Base-by-base conservation (phyloP, 2,113 vertebrate genomes). In the Neodon shergylaensis region DNA sequence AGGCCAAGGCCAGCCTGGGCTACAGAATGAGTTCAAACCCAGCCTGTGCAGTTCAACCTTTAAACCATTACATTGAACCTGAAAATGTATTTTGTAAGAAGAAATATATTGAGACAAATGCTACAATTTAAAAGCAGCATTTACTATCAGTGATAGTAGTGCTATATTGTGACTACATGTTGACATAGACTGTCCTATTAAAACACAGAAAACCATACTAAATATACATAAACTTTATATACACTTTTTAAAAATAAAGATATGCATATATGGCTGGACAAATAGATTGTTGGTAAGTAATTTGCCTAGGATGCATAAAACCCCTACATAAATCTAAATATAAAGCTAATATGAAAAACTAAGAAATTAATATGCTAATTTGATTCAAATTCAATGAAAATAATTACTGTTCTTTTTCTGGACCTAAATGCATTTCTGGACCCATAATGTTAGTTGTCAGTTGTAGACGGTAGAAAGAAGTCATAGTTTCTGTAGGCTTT, bases 401-500 rank as follows among this genome's bases (percentile, higher is more conserved):
- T 84, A 90, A 92, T 90, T 96, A 7, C 79, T 85, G 7, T 92
- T 94, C 26, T 31, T 92, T 96, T 94, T 87, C 83, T 21, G 86
- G 63, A 4, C 47, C 11, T 90, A 83, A 94, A 87, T 61, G 7
- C 14, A 94, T 95, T 95, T 90, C 82, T 94, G 7, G 24, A 94
- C 39, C 22, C 26, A 92, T 17, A 58, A 94, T 86, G 24, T 13
- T 95, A 93, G 52, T 94, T 97, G 78, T 96, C 93, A 97, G 83
- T 95, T 98, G 96, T 70, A 76, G 95, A 78, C 97, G 47, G 31
- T 90, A 63, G 97, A 98, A 98, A 97, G 96, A 98, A 98, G 98
- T 96, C 98, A 98, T 96, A 97, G 97, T 98, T 98, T 98, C 97
- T 98, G 98, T 98, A 98, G 98, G 97, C 97, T 98, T 97, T 98